A percentile compares a stretch with the other conserved stretches of the same genome.
These are phyloP conservation scores for Deladenus siricidicola DNA, from an alignment of 2,888 invertebrate genomes.

Conservation along the genomic window DNA sequence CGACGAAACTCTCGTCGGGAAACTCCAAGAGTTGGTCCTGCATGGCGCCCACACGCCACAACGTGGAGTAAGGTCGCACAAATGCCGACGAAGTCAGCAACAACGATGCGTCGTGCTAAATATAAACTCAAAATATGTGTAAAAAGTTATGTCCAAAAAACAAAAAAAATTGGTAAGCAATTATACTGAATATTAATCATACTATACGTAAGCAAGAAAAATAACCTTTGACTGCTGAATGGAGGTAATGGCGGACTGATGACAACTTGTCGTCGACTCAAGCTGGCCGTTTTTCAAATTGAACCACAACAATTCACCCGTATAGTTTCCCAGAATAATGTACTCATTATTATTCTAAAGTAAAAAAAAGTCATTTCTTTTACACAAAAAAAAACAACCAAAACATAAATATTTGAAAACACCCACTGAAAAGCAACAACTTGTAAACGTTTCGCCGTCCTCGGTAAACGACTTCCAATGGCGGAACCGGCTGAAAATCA, in stretches of 20 bases:
- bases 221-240: slow-evolving; percentile 55
- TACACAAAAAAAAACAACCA: neutral
- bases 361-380: slow-evolving; percentile 2
- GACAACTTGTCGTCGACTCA: slow-evolving; percentile 71
- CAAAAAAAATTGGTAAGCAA: neutral
- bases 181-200: neutral
- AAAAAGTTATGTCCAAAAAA: neutral
- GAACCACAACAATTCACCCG: slow-evolving; percentile 80
- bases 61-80: slow-evolving; percentile 71
- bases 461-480: slow-evolving; percentile 68
- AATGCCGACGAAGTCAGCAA: slow-evolving; percentile 78
- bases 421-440: slow-evolving; percentile 64
- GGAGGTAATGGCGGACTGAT: slow-evolving; percentile 77
- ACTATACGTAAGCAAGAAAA: neutral
- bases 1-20: slow-evolving; percentile 63
- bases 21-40: slow-evolving; percentile 64
- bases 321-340: slow-evolving; percentile 78
- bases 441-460: slow-evolving; percentile 68
- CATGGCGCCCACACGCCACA: slow-evolving; percentile 63
- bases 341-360: slow-evolving; percentile 61
- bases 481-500: slow-evolving; percentile 66
- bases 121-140: too few relatives aligned
- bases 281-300: slow-evolving; percentile 75
- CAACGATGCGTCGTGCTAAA: slow-evolving; percentile 55
- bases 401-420: neutral